Conservation (phyloP, 1,140 invertebrate genomes). For the Scaptomyza hsui region DNA sequence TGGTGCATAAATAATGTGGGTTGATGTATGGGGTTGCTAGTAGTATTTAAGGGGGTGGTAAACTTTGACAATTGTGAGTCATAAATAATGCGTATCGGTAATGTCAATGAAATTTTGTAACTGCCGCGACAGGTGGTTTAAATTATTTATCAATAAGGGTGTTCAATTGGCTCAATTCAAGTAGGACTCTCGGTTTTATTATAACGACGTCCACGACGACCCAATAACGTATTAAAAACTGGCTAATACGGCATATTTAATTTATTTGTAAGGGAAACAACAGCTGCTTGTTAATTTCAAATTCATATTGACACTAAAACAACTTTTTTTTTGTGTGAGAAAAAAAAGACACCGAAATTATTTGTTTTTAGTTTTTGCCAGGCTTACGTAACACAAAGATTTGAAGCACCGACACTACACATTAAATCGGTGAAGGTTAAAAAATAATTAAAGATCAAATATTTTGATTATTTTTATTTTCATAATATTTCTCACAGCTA, state of each 20-base stretch:
- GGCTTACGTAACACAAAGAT: background rate
- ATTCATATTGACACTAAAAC: slow-evolving; percentile 34
- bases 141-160: background rate
- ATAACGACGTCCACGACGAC: background rate
- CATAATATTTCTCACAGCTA: too few species aligned
- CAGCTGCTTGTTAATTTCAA: slow-evolving; percentile 66
- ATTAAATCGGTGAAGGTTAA: background rate
- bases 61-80: background rate
- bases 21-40: background rate
- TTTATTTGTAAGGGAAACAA: slow-evolving; percentile 38
- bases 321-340: slow-evolving; percentile 18
- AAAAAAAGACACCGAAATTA: slow-evolving; percentile 8
- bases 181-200: background rate
- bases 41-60: background rate
- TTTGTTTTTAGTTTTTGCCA: background rate
- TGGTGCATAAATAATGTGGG: background rate
- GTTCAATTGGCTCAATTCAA: background rate
- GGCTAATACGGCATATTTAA: slow-evolving; percentile 12
- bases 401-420: too few species aligned
- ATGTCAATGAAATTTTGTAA: background rate
- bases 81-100: background rate
- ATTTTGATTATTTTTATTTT: background rate
- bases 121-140: slow-evolving; percentile 45
- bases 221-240: slow-evolving; percentile 18
- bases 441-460: background rate